Percentiles rank a stretch among this genome's conserved stretches.
Evolutionary conservation across 2,888 invertebrate species (phyloP).

Genomic region (Plagiodera versicolora): DNA sequence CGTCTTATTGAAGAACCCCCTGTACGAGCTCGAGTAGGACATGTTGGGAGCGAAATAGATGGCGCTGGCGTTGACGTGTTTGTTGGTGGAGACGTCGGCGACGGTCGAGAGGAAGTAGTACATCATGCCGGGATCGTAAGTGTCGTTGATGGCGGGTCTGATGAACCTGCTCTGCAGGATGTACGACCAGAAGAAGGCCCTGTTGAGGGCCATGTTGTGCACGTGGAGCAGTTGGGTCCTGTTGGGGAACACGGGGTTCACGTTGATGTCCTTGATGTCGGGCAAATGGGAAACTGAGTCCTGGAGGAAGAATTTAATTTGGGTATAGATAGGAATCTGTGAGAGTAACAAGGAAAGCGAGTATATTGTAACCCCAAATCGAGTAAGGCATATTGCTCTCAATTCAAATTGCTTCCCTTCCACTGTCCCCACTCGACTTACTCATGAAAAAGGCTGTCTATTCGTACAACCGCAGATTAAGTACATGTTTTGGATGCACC

Average conservation of each 20-base stretch:
- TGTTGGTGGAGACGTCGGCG: constrained; percentile 92
- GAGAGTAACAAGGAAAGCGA: no score
- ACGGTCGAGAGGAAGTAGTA: constrained; percentile 94
- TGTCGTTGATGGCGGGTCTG: constrained; percentile 86
- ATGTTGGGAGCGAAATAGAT: constrained; percentile 93
- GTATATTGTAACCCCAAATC: no score
- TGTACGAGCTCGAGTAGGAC: constrained; percentile 91
- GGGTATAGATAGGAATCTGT: no score
- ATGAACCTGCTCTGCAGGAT: constrained; percentile 88
- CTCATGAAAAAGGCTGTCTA: no score
- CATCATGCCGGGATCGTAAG: constrained; percentile 97
- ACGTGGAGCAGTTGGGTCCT: constrained; percentile 89
- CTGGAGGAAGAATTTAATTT: constrained; percentile 35
- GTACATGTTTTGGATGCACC: no score
- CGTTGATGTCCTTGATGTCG: constrained; percentile 90
- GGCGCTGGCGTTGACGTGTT: constrained; percentile 88
- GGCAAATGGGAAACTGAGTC: constrained; percentile 90
- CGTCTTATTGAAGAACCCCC: constrained; percentile 95
- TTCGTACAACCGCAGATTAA: no score
- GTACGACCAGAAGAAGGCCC: constrained; percentile 96
- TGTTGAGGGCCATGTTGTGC: constrained; percentile 94
- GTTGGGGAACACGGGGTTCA: constrained; percentile 93
- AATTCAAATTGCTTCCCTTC: no score
- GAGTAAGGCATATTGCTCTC: no score
- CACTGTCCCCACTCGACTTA: no score